Percentiles rank a stretch among this genome's conserved stretches.
phyloP scores from a whole-genome alignment of 2,113 vertebrate genomes.

The Lipophrys pholis region DNA sequence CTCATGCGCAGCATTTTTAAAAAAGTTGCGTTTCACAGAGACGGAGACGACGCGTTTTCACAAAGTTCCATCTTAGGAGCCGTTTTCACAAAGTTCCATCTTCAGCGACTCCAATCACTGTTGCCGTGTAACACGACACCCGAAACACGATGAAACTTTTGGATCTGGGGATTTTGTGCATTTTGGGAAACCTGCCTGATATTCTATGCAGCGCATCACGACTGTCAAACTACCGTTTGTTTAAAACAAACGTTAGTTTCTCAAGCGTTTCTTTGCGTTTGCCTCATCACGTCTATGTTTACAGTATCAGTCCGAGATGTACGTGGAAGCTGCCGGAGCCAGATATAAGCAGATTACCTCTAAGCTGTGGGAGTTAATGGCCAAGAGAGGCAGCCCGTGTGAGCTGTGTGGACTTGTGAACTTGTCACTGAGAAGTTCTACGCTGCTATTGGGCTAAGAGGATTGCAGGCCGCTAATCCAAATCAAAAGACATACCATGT shows the following conservation, averaged over 20 bases:
- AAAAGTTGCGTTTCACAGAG: too few species aligned
- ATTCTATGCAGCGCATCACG: too few species aligned
- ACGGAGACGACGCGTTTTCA: too few species aligned
- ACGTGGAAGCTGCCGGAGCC: slow-evolving; percentile 58
- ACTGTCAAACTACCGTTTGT: neutral
- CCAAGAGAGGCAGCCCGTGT: slow-evolving; percentile 49
- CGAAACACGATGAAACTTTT: too few species aligned
- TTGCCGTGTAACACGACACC: too few species aligned
- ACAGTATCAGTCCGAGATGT: slow-evolving; percentile 57
- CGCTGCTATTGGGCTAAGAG: slow-evolving; percentile 83
- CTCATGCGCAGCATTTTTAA: too few species aligned
- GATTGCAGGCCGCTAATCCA: slow-evolving; percentile 86
- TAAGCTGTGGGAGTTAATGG: slow-evolving; percentile 67
- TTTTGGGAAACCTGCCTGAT: too few species aligned
- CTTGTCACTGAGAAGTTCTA: slow-evolving; percentile 83
- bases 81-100: too few species aligned
- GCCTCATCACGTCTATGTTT: slow-evolving; percentile 44
- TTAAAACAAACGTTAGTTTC: neutral
- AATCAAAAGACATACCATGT: slow-evolving; percentile 88
- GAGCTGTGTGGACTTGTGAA: slow-evolving; percentile 73
- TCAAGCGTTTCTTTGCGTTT: neutral
- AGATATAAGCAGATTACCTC: slow-evolving; percentile 73
- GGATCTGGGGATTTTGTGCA: too few species aligned
- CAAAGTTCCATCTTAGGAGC: too few species aligned
- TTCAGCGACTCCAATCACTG: too few species aligned